Evolutionary conservation across 2,888 invertebrate species (phyloP), one percentile per base, ranked within the genome.

Genomic region (Mechanitis mazaeus): DNA sequence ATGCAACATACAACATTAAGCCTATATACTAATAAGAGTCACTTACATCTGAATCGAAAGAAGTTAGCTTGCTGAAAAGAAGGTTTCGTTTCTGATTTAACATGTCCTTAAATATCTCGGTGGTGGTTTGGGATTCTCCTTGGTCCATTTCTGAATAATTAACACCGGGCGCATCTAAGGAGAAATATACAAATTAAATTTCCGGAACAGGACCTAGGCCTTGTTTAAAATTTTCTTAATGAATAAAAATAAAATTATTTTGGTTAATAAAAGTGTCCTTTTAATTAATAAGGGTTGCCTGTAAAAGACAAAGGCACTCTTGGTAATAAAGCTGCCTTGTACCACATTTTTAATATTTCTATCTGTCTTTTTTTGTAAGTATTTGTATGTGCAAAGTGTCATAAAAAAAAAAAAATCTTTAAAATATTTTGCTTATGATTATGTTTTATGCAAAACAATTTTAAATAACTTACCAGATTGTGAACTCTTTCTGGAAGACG

Each of bases 41-140:
- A 93, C 94, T 94, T 92, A 97, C 96, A 87, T 98, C 97, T 1
- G 97, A 96, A 76, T 95, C 98, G 81, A 94, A 96, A 6, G 95
- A 97, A 61, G 96, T 96, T 61, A 97, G 90, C 86, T 95, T 97
- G 81, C 95, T 95, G 69, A 97, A 91, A 38, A 97, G 91, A 75
- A 95, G 93, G 77, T 97, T 95, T 71, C 97, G 93, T 84, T 98
- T 98, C 80, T 97, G 97, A 70, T 95, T 96, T 72, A 98, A 92
- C 93, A 98, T 95, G 76, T 98, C 98, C 77, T 97, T 94, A 81
- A 98, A 96, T 93, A 97, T 97, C 76, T 98, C 98, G 0, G 97
- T 94, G 2, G 97, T 95, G 57, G 95, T 95, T 74, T 95, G 95
- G 3, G 92, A 92, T 68, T 93, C 93, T 33, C 91, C 91, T 12